Base-by-base conservation (phyloP, 1,140 invertebrate genomes). In the Chrysoperla carnea region DNA sequence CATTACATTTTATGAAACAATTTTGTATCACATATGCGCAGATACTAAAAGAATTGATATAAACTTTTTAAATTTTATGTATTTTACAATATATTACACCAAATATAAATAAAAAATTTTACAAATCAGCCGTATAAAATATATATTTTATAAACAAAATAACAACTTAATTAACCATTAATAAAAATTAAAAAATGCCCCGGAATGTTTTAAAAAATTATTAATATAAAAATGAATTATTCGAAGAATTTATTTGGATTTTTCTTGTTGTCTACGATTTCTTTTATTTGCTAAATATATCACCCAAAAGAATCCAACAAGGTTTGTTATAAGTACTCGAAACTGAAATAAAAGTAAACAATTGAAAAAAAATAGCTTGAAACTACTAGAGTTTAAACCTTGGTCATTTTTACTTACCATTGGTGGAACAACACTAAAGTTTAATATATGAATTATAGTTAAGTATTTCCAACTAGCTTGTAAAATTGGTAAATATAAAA, bases 381-480 rank as follows among this genome's bases (percentile, higher is more conserved):
- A 39, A 36, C 39, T 46, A 39, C 39, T n/a, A n/a, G n/a, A n/a
- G n/a, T 14, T 44, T 36, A 23, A 42, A 42, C 42, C 27, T 27
- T 23, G 8, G 13, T 36, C 33, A 36, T 14, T 41, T 39, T 45
- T 48, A 61, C 61, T 70, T 67, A 81, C 77, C 70, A 81, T 69
- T 48, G 78, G 74, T 13, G 79, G 79, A 7, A 84, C 69, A 50
- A 74, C 73, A 44, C 67, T 70, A 38, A 82, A 61, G 53, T 82
- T 84, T 1, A 84, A 61, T 37, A 76, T 68, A 48, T 82, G 78
- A 46, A 79, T 64, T 9, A 82, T 45, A 5, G 78, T 81, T 11
- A 84, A 51, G 59, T 76, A 81, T 55, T 75, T 78, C 69, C 76
- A 77, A 60, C 80, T 82, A 11, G 76, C 69, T 45, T 61, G 59